These are phyloP conservation scores for Tapirus terrestris DNA, from an alignment of 2,113 vertebrate species.

Conservation along the genomic window DNA sequence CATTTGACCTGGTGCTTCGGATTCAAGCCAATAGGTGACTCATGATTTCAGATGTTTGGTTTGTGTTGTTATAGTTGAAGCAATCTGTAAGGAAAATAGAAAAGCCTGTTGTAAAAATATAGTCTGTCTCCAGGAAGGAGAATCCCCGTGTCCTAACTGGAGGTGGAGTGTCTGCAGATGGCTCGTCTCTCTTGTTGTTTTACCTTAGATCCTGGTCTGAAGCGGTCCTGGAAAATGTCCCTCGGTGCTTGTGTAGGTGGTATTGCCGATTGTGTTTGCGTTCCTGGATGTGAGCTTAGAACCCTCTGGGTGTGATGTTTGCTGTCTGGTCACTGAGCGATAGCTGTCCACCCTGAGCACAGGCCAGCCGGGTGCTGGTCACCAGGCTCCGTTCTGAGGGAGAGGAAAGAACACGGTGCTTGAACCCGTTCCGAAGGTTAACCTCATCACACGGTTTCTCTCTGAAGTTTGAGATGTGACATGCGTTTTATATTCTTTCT, in stretches of 20 bases:
- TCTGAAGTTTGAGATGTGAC: conserved; percentile 16
- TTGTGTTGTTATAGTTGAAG: conserved; percentile 56
- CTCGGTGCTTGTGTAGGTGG: neutral
- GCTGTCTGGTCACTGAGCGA: neutral
- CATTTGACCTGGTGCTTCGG: conserved; percentile 68
- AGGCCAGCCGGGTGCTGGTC: neutral
- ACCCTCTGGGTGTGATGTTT: neutral
- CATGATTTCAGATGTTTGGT: conserved; percentile 72
- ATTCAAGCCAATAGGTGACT: conserved; percentile 68
- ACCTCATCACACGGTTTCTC: neutral
- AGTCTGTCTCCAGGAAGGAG: conserved; percentile 60
- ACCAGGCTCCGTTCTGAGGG: neutral
- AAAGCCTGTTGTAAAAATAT: conserved; percentile 62
- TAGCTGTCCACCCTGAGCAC: neutral
- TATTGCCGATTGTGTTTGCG: neutral
- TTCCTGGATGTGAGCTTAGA: neutral
- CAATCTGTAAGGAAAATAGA: conserved; percentile 72
- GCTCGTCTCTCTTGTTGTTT: neutral
- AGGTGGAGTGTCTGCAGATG: neutral
- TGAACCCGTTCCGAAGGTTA: neutral
- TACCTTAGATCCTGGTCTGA: conserved; percentile 9
- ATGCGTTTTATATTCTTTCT: neutral
- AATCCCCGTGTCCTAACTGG: conserved; percentile 21
- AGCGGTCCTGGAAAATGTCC: neutral
- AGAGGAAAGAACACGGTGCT: neutral